Evolutionary conservation across 1,140 invertebrate species (phyloP).

Genomic region (Anoplolepis gracilipes): DNA sequence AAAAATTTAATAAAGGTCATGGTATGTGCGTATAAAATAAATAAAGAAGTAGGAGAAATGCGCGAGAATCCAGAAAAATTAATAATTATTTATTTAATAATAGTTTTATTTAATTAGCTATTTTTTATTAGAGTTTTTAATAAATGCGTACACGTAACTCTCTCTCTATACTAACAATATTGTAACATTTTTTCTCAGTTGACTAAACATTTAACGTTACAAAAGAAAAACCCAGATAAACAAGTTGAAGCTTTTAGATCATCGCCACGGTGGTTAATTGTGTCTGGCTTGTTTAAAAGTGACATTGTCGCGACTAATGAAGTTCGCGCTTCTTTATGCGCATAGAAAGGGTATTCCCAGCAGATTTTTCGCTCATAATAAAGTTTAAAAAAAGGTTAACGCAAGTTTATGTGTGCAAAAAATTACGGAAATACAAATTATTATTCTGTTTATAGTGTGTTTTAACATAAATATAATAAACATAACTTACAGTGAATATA

Average conservation of each 20-base stretch:
- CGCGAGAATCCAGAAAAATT: neutral
- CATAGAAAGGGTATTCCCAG: neutral
- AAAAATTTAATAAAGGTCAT: slow-evolving; percentile 32
- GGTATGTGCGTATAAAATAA: neutral
- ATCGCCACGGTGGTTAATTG: slow-evolving; percentile 32
- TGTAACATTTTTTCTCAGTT: slow-evolving; percentile 20
- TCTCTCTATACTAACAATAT: slow-evolving; percentile 1
- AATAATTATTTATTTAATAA: slow-evolving; percentile 14
- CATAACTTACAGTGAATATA: neutral
- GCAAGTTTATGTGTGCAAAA: neutral
- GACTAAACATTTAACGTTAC: neutral
- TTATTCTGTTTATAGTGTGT: neutral
- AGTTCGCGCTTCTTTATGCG: slow-evolving; percentile 44
- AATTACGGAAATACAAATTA: slow-evolving; percentile 7
- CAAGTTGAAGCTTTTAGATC: slow-evolving; percentile 27
- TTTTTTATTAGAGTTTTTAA: slow-evolving; percentile 17
- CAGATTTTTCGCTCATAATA: slow-evolving; percentile 1
- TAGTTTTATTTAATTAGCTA: neutral
- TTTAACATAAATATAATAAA: neutral
- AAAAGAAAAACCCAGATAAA: slow-evolving; percentile 13
- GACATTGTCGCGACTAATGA: slow-evolving; percentile 51
- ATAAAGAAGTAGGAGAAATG: neutral
- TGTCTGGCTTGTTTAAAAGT: slow-evolving; percentile 40
- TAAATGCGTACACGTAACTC: neutral
- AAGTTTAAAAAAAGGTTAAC: slow-evolving; percentile 16